phyloP scores from a whole-genome alignment of 2,797 vertebrate species.

The Odontamblyopus lacepedii region DNA sequence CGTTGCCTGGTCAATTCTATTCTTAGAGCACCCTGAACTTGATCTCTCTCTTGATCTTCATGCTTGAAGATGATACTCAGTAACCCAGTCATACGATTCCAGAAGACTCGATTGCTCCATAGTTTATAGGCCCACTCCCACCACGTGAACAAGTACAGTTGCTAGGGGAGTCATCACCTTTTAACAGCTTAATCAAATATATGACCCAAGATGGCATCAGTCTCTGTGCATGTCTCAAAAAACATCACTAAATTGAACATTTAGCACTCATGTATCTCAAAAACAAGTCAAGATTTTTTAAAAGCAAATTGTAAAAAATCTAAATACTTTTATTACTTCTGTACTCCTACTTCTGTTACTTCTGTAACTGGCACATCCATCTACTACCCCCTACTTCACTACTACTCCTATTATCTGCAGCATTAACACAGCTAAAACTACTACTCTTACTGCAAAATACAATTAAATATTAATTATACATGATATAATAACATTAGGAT shows the following conservation, averaged over 20 bases:
- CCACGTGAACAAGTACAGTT: slow-evolving; percentile 25
- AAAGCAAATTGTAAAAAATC: neutral
- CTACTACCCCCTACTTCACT: neutral
- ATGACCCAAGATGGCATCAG: slow-evolving; percentile 14
- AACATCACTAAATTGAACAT: neutral
- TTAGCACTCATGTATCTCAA: too few species aligned
- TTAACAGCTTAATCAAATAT: slow-evolving; percentile 6
- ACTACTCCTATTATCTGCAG: neutral
- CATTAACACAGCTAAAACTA: neutral
- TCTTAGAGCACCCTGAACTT: slow-evolving; percentile 66
- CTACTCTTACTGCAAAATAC: neutral
- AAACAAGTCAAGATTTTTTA: neutral
- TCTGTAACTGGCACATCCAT: neutral
- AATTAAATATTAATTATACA: neutral
- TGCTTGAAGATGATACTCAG: slow-evolving; percentile 53
- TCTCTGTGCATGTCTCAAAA: neutral
- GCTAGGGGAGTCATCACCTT: slow-evolving; percentile 21
- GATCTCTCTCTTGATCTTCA: slow-evolving; percentile 58
- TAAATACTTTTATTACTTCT: neutral
- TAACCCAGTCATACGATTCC: slow-evolving; percentile 42
- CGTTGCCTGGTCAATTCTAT: slow-evolving; percentile 64
- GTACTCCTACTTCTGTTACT: neutral
- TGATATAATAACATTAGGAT: slow-evolving; percentile 37
- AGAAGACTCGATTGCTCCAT: slow-evolving; percentile 42
- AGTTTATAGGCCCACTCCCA: slow-evolving; percentile 41